Conservation (phyloP, 2,888 invertebrate genomes). For the Automeris io region DNA sequence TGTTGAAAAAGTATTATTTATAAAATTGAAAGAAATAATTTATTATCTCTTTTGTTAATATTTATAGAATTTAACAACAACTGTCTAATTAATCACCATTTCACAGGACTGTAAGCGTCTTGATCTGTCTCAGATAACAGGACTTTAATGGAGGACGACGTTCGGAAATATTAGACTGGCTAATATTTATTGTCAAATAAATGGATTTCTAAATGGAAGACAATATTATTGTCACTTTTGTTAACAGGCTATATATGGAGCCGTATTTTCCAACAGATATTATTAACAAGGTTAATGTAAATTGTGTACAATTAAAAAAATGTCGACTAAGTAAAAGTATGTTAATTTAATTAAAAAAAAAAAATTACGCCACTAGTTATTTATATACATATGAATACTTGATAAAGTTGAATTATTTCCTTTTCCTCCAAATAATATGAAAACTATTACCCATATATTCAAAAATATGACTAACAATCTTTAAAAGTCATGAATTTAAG, state of each 20-base stretch:
- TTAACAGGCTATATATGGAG: neutral
- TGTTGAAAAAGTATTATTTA: neutral
- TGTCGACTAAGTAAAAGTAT: too few species aligned
- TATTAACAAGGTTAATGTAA: too few species aligned
- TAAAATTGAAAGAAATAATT: neutral
- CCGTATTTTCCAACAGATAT: too few species aligned
- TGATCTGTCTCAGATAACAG: conserved; percentile 2
- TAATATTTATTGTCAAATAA: neutral
- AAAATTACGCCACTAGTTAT: too few species aligned
- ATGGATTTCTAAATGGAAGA: neutral
- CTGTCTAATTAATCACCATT: neutral
- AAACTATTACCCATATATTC: too few species aligned
- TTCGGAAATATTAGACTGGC: neutral
- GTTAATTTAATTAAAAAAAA: too few species aligned
- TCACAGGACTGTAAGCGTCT: neutral
- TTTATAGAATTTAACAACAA: neutral
- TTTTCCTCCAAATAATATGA: too few species aligned
- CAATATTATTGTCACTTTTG: neutral
- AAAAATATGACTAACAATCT: too few species aligned
- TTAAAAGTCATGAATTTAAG: too few species aligned
- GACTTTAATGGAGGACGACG: conserved; percentile 1
- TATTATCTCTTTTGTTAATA: neutral
- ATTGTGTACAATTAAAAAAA: too few species aligned
- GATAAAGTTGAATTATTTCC: too few species aligned
- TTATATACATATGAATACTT: too few species aligned